Evolutionary conservation across 2,113 vertebrate species (phyloP).

Genomic region (Psilopsiagon aurifrons): DNA sequence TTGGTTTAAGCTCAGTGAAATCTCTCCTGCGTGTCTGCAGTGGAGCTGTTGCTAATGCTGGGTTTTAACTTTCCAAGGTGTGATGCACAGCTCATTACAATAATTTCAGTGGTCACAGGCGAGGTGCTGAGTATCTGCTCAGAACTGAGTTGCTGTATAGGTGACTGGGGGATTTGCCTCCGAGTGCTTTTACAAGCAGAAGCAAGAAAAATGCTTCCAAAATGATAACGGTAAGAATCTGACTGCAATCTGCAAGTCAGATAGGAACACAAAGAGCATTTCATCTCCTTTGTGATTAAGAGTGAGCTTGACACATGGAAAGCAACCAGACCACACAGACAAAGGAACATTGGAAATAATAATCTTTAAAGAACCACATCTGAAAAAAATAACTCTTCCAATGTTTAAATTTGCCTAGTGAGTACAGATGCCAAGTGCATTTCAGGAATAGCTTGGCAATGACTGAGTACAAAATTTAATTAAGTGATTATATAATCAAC

Average conservation of each 20-base stretch:
- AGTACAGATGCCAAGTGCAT: slow-evolving; percentile 53
- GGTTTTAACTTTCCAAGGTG: background rate
- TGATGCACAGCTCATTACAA: background rate
- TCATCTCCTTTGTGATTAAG: slow-evolving; percentile 38
- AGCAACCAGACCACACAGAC: slow-evolving; percentile 52
- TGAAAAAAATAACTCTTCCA: slow-evolving; percentile 33
- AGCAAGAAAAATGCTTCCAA: background rate
- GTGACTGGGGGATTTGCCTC: background rate
- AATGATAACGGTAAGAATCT: slow-evolving; percentile 1
- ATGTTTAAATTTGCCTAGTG: slow-evolving; percentile 19
- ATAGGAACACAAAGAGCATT: slow-evolving; percentile 48
- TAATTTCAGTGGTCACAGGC: background rate
- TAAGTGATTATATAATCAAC: slow-evolving; percentile 74
- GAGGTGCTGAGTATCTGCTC: background rate
- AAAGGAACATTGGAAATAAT: slow-evolving; percentile 48
- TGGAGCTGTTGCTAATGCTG: background rate
- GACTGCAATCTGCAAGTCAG: slow-evolving; percentile 41
- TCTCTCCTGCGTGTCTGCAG: background rate
- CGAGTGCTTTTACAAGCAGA: background rate
- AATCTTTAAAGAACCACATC: slow-evolving; percentile 52
- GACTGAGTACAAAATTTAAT: slow-evolving; percentile 72
- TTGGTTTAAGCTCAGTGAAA: background rate
- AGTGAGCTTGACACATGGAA: slow-evolving; percentile 38
- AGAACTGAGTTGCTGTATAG: background rate
- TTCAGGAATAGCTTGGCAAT: slow-evolving; percentile 64